A percentile compares a stretch with the other conserved stretches of the same genome.
Conservation (phyloP, 2,888 invertebrate species). For the Tenthredo distinguenda region DNA sequence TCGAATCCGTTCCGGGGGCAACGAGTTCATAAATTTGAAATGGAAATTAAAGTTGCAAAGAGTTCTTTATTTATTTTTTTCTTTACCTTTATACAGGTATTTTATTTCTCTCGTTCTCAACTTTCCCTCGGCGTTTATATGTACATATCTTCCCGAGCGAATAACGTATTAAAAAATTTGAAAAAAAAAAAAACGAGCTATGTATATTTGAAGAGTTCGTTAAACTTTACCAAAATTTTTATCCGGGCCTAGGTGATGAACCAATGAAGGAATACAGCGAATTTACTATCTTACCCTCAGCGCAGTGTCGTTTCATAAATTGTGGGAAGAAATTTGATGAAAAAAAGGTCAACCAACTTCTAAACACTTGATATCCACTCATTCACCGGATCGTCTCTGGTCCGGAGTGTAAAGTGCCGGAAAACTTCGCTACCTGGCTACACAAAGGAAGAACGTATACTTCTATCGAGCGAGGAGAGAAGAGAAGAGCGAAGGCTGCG, state of each 20-base stretch:
- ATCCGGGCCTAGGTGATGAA: neutral
- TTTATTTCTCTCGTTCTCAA: neutral
- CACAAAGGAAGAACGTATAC: neutral
- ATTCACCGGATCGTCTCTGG: neutral
- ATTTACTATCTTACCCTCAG: too few species aligned
- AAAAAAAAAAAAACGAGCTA: neutral
- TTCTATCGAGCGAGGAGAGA: neutral
- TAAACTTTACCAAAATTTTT: neutral
- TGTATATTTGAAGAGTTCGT: neutral
- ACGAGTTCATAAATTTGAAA: slow-evolving; percentile 12
- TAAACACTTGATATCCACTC: neutral
- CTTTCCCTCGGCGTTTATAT: neutral
- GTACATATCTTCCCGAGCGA: too few species aligned
- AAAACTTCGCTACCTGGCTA: neutral
- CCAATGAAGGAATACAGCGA: neutral
- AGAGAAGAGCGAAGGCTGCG: neutral
- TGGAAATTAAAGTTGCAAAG: slow-evolving; percentile 11
- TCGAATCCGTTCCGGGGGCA: neutral
- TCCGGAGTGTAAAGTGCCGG: neutral
- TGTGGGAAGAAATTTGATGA: neutral
- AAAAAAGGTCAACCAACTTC: slow-evolving; percentile 13
- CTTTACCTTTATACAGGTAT: neutral
- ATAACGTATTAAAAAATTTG: neutral
- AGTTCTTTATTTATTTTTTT: neutral
- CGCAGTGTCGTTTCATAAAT: neutral